These are phyloP conservation scores for Nannobrachium achirus DNA, from an alignment of 2,113 vertebrate genomes.

Conservation along the genomic window DNA sequence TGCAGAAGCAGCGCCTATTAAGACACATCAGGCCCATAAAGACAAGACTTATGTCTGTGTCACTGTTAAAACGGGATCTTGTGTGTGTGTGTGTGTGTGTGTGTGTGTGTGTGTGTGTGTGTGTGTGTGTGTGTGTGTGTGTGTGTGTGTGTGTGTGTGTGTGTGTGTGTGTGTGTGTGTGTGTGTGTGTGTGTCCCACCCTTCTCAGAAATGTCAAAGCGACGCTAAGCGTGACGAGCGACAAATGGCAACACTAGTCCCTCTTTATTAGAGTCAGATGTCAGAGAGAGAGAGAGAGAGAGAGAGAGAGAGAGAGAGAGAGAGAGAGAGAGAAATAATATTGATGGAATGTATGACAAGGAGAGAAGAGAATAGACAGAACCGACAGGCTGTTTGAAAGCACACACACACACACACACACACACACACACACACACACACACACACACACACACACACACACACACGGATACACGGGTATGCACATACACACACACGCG, in stretches of 20 bases:
- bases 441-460: conserved; percentile 20
- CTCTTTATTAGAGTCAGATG: too few species aligned
- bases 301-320: not conserved
- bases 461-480: not conserved
- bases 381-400: too few species aligned
- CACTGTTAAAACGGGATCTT: not conserved
- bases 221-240: too few species aligned
- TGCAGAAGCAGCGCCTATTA: too few species aligned
- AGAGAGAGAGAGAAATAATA: conserved; percentile 29
- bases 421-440: conserved; percentile 3
- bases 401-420: not conserved
- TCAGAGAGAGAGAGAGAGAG: too few species aligned
- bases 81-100: not conserved
- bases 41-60: too few species aligned
- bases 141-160: not conserved
- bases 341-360: too few species aligned
- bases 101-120: not conserved
- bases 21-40: too few species aligned
- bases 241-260: too few species aligned
- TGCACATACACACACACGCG: conserved; percentile 1
- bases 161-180: conserved; percentile 1
- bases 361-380: too few species aligned
- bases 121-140: not conserved
- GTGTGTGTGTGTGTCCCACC: not conserved
- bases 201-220: too few species aligned